A percentile compares a stretch with the other conserved stretches of the same genome.
Evolutionary conservation across 2,888 invertebrate genomes (phyloP).

Genomic region (Sminthurinus aureus): DNA sequence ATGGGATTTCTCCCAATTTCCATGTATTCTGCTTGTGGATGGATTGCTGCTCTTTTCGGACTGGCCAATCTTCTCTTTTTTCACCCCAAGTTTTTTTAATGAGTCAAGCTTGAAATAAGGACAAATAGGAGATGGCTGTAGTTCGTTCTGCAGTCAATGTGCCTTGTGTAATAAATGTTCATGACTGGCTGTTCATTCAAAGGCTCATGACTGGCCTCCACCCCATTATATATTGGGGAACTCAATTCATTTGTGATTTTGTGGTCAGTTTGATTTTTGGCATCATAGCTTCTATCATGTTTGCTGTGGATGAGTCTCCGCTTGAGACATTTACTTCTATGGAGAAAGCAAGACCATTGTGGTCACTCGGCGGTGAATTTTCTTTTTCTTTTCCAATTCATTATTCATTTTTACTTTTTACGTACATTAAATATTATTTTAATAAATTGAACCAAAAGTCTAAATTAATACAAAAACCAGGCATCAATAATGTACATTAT

Average conservation of each 20-base stretch:
- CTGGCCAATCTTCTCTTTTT: slow-evolving; percentile 76
- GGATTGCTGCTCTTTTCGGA: slow-evolving; percentile 82
- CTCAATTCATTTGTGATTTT: slow-evolving; percentile 45
- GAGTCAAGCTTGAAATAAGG: slow-evolving; percentile 84
- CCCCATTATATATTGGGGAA: slow-evolving; percentile 51
- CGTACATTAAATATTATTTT: no score
- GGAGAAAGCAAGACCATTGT: background rate
- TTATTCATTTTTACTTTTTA: no score
- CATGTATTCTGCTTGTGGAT: slow-evolving; percentile 85
- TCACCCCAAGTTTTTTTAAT: slow-evolving; percentile 75
- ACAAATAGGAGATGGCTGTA: slow-evolving; percentile 81
- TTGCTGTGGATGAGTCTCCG: background rate
- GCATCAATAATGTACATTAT: no score
- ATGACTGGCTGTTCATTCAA: no score
- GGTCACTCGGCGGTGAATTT: no score
- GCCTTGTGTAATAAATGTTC: slow-evolving; percentile 84
- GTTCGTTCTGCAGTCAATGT: slow-evolving; percentile 82
- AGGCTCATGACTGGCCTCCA: slow-evolving; percentile 52
- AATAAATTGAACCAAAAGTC: no score
- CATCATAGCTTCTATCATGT: background rate
- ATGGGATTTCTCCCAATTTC: slow-evolving; percentile 71
- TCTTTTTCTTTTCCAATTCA: no score
- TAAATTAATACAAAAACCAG: no score
- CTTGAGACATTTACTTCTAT: background rate
- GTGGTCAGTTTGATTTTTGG: slow-evolving; percentile 1